These are phyloP conservation scores for Taxidea taxus DNA, from an alignment of 2,113 vertebrate genomes.

Conservation along the genomic window DNA sequence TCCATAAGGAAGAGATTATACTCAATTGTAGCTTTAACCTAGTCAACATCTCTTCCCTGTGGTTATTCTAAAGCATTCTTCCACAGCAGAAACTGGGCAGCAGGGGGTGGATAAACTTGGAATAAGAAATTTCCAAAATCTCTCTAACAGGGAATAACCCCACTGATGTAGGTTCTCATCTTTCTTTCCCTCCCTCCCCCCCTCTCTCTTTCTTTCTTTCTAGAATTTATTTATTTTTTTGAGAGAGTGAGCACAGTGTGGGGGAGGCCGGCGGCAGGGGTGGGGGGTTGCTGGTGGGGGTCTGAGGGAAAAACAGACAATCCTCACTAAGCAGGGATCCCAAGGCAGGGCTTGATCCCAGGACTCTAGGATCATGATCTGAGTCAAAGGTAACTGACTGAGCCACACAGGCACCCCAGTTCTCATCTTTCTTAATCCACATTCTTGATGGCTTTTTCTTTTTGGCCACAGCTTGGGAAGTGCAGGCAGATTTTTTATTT, in stretches of 20 bases:
- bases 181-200: neutral
- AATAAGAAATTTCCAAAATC: neutral
- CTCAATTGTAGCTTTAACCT: neutral
- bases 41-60: neutral
- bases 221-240: no score
- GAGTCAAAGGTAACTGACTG: no score
- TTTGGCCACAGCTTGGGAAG: neutral
- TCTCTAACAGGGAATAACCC: neutral
- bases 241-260: no score
- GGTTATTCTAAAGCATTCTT: neutral
- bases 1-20: neutral
- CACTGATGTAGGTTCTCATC: neutral
- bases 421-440: neutral
- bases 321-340: no score
- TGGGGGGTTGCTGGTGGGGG: no score
- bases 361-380: no score
- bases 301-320: no score
- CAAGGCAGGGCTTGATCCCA: no score
- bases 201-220: no score
- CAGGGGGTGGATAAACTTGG: neutral
- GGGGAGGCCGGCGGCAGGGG: rapidly evolving
- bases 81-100: neutral
- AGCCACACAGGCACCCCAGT: no score
- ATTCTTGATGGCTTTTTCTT: neutral
- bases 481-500: neutral